A percentile compares a stretch with the other conserved stretches of the same genome.
Conservation (phyloP, 2,888 invertebrate genomes). For the Anthoptus insignis region DNA sequence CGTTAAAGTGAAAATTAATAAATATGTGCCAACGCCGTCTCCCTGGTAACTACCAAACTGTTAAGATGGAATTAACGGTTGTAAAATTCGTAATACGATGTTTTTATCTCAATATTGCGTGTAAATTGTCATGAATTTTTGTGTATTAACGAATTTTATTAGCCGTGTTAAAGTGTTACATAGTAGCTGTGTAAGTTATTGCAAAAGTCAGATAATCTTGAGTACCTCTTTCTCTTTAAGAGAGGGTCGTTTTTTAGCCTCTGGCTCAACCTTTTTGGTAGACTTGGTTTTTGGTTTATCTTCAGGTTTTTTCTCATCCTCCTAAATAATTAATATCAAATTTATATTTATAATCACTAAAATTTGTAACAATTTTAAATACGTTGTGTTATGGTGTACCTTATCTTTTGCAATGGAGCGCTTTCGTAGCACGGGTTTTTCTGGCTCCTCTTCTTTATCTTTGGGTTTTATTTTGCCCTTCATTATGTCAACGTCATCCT, state of each 20-base stretch:
- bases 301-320: constrained; percentile 78
- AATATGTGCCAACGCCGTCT: not conserved
- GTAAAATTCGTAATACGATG: constrained; percentile 10
- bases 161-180: constrained; percentile 50
- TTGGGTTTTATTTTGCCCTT: constrained; percentile 82
- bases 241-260: constrained; percentile 77
- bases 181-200: constrained; percentile 47
- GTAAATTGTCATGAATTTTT: not conserved
- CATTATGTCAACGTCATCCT: constrained; percentile 80
- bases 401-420: constrained; percentile 77
- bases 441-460: constrained; percentile 76
- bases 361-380: constrained; percentile 1
- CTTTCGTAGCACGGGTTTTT: constrained; percentile 76
- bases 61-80: constrained; percentile 11
- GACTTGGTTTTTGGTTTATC: constrained; percentile 79
- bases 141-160: constrained; percentile 6
- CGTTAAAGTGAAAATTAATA: not conserved
- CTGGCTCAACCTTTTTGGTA: constrained; percentile 72
- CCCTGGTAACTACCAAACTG: constrained; percentile 23
- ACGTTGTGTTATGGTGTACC: too few relatives aligned
- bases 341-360: constrained; percentile 14
- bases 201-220: not conserved
- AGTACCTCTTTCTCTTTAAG: constrained; percentile 81
- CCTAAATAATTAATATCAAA: constrained; percentile 59
- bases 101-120: not conserved